These are phyloP conservation scores for Equus przewalskii DNA, from an alignment of 2,113 vertebrate species.

Conservation along the genomic window DNA sequence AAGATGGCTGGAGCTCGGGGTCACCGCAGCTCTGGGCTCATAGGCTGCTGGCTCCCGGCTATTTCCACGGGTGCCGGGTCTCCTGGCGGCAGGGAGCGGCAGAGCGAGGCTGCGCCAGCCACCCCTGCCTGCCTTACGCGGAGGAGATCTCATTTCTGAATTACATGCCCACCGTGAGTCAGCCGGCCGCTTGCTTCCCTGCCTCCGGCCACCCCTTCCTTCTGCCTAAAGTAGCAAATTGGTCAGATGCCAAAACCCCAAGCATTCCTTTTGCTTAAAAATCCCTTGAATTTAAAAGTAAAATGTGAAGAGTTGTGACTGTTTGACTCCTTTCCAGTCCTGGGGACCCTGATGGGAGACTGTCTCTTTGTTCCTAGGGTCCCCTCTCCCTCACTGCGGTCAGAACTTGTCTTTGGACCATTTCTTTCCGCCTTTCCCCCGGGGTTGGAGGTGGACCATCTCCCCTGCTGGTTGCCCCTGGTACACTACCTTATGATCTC, in stretches of 20 bases:
- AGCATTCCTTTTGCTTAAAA: neutral
- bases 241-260: neutral
- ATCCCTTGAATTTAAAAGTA: neutral
- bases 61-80: neutral
- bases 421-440: too few species aligned
- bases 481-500: neutral
- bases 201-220: neutral
- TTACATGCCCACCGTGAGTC: neutral
- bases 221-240: rapidly evolving
- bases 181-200: neutral
- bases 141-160: neutral
- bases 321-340: neutral
- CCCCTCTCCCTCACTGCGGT: rapidly evolving
- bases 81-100: neutral
- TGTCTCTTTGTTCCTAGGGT: neutral
- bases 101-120: neutral
- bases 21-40: neutral
- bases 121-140: rapidly evolving
- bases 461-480: rapidly evolving
- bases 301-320: rapidly evolving
- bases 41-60: neutral
- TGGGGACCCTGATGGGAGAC: neutral
- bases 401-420: rapidly evolving
- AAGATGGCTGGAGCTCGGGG: neutral
- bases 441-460: rapidly evolving